These are phyloP conservation scores for Macroramphosus scolopax DNA, from an alignment of 2,797 vertebrate species.

Conservation along the genomic window DNA sequence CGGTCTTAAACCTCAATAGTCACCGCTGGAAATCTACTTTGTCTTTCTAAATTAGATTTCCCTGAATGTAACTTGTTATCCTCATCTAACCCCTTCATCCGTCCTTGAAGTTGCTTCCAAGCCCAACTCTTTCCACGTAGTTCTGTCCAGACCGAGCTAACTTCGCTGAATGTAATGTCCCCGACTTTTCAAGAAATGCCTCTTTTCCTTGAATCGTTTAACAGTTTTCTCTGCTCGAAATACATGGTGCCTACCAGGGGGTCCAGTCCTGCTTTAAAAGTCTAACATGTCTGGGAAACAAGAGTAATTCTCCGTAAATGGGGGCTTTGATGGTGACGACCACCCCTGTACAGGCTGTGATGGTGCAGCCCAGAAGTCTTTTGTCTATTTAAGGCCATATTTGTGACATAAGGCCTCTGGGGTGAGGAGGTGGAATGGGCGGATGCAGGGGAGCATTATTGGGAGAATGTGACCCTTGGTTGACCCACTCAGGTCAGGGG, in stretches of 20 bases:
- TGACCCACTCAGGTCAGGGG: conserved; percentile 28
- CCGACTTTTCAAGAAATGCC: conserved; percentile 30
- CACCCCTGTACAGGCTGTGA: conserved; percentile 2
- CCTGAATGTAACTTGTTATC: conserved; percentile 37
- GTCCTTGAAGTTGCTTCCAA: conserved; percentile 41
- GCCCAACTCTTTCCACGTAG: conserved; percentile 35
- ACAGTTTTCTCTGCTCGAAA: conserved; percentile 30
- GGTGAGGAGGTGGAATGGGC: not conserved
- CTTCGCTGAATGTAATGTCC: conserved; percentile 38
- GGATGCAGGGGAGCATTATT: conserved; percentile 20
- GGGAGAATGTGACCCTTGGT: conserved; percentile 47
- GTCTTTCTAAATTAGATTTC: conserved; percentile 35
- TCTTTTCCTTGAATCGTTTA: conserved; percentile 44
- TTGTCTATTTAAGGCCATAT: conserved; percentile 43
- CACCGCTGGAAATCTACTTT: conserved; percentile 29
- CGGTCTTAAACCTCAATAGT: conserved; percentile 7
- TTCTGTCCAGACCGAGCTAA: conserved; percentile 31
- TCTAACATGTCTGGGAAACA: conserved; percentile 29
- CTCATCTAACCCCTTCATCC: conserved; percentile 42
- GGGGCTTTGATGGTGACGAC: conserved; percentile 11
- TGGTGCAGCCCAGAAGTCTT: conserved; percentile 20
- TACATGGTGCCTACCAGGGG: conserved; percentile 8
- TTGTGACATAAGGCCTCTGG: conserved; percentile 26
- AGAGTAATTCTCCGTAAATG: conserved; percentile 23
- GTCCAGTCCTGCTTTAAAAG: too few relatives aligned